phyloP scores from a whole-genome alignment of 2,797 vertebrate species.

The Ctenosaura bakeri region DNA sequence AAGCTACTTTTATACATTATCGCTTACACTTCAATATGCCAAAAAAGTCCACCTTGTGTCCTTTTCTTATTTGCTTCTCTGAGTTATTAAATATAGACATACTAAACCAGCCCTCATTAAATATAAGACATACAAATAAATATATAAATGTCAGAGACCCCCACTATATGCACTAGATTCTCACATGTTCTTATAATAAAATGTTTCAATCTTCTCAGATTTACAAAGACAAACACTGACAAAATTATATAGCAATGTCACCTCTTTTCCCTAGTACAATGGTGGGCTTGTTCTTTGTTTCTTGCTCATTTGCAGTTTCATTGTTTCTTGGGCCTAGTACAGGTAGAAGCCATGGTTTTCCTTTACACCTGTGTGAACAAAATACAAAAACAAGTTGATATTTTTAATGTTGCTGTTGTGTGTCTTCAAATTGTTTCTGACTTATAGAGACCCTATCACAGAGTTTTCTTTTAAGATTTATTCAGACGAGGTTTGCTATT shows the following conservation, averaged over 20 bases:
- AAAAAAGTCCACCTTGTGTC: background rate
- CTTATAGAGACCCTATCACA: too few species aligned
- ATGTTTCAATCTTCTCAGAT: too few species aligned
- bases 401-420: too few species aligned
- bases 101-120: too few species aligned
- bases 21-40: constrained; percentile 14
- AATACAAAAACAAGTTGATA: too few species aligned
- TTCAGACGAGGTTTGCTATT: too few species aligned
- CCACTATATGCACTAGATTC: background rate
- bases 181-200: background rate
- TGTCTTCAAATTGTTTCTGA: too few species aligned
- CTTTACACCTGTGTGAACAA: background rate
- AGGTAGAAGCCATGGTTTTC: background rate
- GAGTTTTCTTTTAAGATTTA: too few species aligned
- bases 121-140: background rate
- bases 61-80: background rate
- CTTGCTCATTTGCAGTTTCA: background rate
- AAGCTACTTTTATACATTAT: background rate
- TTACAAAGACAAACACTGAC: background rate
- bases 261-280: background rate
- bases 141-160: background rate
- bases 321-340: background rate
- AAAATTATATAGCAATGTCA: background rate
- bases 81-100: background rate
- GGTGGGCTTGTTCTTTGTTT: background rate